Conservation (phyloP, 1,140 invertebrate genomes). For the Papilio helenus region DNA sequence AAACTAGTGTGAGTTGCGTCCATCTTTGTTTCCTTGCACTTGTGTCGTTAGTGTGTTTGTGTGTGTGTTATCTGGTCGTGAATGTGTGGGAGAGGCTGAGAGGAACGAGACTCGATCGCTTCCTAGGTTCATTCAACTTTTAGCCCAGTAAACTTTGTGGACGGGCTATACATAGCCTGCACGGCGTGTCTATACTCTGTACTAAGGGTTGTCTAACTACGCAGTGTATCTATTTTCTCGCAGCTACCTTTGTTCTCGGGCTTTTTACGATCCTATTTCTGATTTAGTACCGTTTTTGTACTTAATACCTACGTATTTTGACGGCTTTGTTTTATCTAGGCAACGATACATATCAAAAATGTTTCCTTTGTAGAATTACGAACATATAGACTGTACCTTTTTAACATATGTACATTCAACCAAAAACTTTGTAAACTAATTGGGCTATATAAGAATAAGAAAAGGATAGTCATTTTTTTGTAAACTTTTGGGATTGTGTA, state of each 20-base stretch:
- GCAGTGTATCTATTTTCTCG: slow-evolving; percentile 42
- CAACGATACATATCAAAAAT: background rate
- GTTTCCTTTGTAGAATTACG: background rate
- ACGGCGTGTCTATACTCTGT: slow-evolving; percentile 26
- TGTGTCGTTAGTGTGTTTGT: slow-evolving; percentile 49
- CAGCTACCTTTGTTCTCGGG: slow-evolving; percentile 29
- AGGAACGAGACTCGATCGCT: slow-evolving; percentile 67
- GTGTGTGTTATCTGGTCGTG: slow-evolving; percentile 59
- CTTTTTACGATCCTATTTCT: slow-evolving; percentile 35
- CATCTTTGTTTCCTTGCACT: slow-evolving; percentile 56
- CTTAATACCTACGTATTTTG: background rate
- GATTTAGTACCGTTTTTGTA: slow-evolving; percentile 29
- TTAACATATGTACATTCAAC: background rate
- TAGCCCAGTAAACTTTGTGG: slow-evolving; percentile 80
- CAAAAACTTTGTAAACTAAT: too few species aligned
- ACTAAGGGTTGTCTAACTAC: slow-evolving; percentile 34
- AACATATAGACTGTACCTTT: background rate
- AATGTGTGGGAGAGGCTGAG: slow-evolving; percentile 73
- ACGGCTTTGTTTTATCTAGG: slow-evolving; percentile 26
- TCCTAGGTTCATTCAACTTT: slow-evolving; percentile 80
- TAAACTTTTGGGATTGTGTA: too few species aligned
- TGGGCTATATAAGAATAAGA: too few species aligned
- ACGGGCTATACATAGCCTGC: slow-evolving; percentile 55
- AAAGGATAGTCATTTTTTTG: too few species aligned
- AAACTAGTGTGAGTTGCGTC: slow-evolving; percentile 65